Base-by-base conservation (phyloP, 2,797 vertebrate genomes). In the Melanotaenia boesemani region DNA sequence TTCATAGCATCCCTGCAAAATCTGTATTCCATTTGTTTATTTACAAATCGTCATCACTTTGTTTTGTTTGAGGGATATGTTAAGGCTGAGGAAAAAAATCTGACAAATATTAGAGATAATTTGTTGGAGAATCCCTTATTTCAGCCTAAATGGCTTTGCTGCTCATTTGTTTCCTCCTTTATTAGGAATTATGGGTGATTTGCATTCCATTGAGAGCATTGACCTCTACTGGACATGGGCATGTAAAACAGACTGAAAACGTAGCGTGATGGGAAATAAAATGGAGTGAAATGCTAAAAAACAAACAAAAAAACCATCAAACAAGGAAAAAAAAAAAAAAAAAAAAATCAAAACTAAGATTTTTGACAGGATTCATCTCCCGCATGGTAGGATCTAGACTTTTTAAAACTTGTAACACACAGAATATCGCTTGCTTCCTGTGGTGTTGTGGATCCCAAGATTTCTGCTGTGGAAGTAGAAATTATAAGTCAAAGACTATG, bases 71-170 rank as follows among this genome's bases (percentile, higher is more conserved):
- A 56, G 54, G 50, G 11, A 54, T 28, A 7, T 55, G 22, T 55
- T 24, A 55, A 28, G 54, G 26, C 6, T 28, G 15, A 50, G 39
- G 39, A 20, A 48, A 58, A 80, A 55, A 28, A 7, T 28, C 60
- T 62, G 62, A 28, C 52, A 37, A 20, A 56, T 44, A 18, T 34
- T 36, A 22, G 57, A 2, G 15, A 63, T 58, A 55, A 57, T 63
- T 70, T 30, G 28, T 37, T 59, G 46, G 73, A 39, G n/a, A 65
- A 70, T 26, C 18, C 1, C 5, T 20, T 18, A 55, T 60, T 54
- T 79, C 16, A 15, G 18, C 7, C 1, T n/a, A 39, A 50, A 36
- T 62, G 55, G 36, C 63, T 48, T 58, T 6, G 36, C 61, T 74
- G 54, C 64, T 80, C 15, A 3, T 56, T 61, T 63, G 5, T 71